A percentile compares a stretch with the other conserved stretches of the same genome.
Evolutionary conservation across 2,113 vertebrate genomes (phyloP).

Genomic region (Desmodus rotundus): DNA sequence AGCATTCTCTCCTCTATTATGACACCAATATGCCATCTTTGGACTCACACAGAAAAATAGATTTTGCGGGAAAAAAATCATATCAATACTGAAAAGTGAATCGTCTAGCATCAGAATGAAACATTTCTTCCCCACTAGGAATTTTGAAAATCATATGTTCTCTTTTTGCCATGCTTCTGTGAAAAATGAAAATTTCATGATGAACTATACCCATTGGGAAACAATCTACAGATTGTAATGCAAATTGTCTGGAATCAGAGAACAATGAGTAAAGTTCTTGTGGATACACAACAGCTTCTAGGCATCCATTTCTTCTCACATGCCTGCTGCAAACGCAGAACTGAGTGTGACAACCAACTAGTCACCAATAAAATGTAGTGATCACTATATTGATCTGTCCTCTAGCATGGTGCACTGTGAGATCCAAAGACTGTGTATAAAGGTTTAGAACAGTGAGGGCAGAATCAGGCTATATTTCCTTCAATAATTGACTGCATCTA

Average conservation of each 20-base stretch:
- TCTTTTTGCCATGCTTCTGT: neutral
- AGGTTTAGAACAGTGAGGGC: neutral
- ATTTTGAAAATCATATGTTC: neutral
- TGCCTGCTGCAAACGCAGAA: neutral
- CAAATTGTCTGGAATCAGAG: neutral
- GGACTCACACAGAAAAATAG: neutral
- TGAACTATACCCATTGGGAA: neutral
- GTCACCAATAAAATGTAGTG: neutral
- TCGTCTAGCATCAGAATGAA: neutral
- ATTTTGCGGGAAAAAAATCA: neutral
- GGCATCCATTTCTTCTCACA: neutral
- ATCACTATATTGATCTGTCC: neutral
- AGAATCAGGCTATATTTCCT: neutral
- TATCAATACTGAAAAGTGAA: neutral
- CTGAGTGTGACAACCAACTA: neutral
- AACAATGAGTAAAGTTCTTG: neutral
- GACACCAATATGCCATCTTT: neutral
- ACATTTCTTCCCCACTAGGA: neutral
- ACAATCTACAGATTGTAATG: neutral
- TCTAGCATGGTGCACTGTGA: neutral
- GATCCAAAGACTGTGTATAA: fast-evolving
- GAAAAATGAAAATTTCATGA: neutral
- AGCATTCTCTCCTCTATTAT: neutral
- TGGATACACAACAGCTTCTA: neutral
- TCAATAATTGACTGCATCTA: neutral